phyloP scores from a whole-genome alignment of 2,113 vertebrate genomes.

The Oxyura jamaicensis region DNA sequence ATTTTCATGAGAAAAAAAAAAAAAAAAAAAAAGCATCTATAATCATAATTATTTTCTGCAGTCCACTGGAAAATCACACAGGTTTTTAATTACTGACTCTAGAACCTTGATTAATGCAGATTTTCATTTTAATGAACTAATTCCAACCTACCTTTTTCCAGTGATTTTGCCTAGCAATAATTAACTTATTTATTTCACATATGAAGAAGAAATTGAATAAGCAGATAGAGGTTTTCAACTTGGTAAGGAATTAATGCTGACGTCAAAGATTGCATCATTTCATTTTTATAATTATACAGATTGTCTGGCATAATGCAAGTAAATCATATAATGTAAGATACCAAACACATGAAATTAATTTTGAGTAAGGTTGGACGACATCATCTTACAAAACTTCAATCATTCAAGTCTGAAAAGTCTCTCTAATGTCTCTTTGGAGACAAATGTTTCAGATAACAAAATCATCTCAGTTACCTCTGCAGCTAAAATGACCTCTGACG shows the following conservation, averaged over 20 bases:
- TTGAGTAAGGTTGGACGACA: neutral
- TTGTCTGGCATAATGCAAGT: neutral
- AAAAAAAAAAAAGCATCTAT: neutral
- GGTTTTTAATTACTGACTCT: neutral
- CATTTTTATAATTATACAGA: neutral
- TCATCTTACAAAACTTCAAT: neutral
- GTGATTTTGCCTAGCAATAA: neutral
- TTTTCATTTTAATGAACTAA: neutral
- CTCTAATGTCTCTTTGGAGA: neutral
- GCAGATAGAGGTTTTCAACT: neutral
- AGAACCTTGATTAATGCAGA: neutral
- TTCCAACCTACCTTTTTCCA: neutral
- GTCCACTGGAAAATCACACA: neutral
- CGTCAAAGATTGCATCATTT: neutral
- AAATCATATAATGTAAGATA: neutral
- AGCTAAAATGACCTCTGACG: neutral
- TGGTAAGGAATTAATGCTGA: neutral
- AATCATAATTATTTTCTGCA: neutral
- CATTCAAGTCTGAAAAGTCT: neutral
- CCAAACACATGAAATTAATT: neutral
- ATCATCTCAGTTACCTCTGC: neutral
- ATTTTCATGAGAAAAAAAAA: neutral
- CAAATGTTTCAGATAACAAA: neutral
- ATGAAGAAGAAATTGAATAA: neutral
- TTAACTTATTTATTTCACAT: neutral